phyloP scores from a whole-genome alignment of 2,888 invertebrate species.

The Caenorhabditis wallacei region DNA sequence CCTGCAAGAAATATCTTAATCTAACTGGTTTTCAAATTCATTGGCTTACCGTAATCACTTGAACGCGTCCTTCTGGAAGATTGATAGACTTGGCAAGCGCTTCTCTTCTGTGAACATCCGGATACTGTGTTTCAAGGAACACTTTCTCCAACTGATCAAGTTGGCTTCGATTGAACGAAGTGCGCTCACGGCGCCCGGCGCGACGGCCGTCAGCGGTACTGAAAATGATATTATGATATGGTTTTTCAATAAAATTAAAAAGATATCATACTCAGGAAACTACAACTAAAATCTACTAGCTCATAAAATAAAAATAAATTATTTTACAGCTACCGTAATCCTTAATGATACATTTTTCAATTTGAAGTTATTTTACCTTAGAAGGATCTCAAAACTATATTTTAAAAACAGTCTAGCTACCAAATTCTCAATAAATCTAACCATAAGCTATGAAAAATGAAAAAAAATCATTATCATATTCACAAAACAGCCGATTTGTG shows the following conservation, averaged over 20 bases:
- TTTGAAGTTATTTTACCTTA: too few species aligned
- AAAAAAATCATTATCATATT: neutral
- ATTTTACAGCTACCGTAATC: too few species aligned
- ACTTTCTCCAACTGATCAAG: conserved; percentile 69
- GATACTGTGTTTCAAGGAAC: conserved; percentile 71
- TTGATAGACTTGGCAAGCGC: conserved; percentile 65
- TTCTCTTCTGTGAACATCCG: conserved; percentile 70
- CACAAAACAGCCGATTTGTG: too few species aligned
- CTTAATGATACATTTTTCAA: too few species aligned
- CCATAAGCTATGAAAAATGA: too few species aligned
- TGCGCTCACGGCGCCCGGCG: conserved; percentile 68
- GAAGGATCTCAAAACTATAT: too few species aligned
- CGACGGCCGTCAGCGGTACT: conserved; percentile 52
- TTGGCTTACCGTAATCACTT: conserved; percentile 64
- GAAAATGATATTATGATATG: neutral
- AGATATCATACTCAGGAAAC: neutral
- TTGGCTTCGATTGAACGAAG: conserved; percentile 70
- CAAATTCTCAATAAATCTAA: too few species aligned
- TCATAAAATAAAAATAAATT: too few species aligned
- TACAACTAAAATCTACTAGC: too few species aligned
- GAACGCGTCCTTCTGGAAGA: conserved; percentile 70
- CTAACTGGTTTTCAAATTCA: neutral
- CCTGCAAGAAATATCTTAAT: conserved; percentile 66
- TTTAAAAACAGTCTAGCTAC: too few species aligned
- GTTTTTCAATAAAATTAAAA: too few species aligned